Base-by-base conservation (phyloP, 2,888 invertebrate species). In the Phengaris alcon region DNA sequence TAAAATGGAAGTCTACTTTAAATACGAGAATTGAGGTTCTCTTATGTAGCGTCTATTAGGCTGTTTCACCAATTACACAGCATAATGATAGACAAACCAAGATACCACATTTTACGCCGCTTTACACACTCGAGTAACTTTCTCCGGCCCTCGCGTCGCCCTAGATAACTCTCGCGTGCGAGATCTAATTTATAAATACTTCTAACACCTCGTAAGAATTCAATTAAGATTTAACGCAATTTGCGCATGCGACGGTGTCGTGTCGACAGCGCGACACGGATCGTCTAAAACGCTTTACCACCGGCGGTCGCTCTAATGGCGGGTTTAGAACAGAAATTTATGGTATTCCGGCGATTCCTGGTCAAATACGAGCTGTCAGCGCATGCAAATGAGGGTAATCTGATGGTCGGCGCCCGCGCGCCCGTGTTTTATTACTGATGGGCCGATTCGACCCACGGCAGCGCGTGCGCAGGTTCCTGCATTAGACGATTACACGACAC, bases 171-270 rank as follows among this genome's bases (percentile, higher is more conserved):
- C 79, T 80, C 82, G 79, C 92, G 91, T 93, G 92, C 88, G 77
- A 86, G 87, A 90, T 90, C 88, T 89, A 89, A 91, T 90, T 91
- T 88, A 89, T 81, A 86, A 87, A 88, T 86, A 85, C 88, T 89
- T 87, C 90, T 89, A 90, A 90, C 89, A 84, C 84, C 87, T 88
- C 86, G 87, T 89, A 90, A 89, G 88, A 89, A 88, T 85, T 90
- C 87, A 90, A 91, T 92, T 93, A 91, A 91, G 88, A 88, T 89
- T 87, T 88, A 87, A 88, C 84, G 84, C 86, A 85, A 85, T 84
- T 84, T 84, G 85, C 84, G 84, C 86, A 84, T 85, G 87, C 87
- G 83, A 86, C 78, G 80, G 80, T 81, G 80, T 82, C 83, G 80
- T 82, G 83, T 81, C 82, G 79, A 75, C 78, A 77, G 76, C 59